Evolutionary conservation across 1,140 invertebrate genomes (phyloP).

Genomic region (Mycetomoellerius zeteki): DNA sequence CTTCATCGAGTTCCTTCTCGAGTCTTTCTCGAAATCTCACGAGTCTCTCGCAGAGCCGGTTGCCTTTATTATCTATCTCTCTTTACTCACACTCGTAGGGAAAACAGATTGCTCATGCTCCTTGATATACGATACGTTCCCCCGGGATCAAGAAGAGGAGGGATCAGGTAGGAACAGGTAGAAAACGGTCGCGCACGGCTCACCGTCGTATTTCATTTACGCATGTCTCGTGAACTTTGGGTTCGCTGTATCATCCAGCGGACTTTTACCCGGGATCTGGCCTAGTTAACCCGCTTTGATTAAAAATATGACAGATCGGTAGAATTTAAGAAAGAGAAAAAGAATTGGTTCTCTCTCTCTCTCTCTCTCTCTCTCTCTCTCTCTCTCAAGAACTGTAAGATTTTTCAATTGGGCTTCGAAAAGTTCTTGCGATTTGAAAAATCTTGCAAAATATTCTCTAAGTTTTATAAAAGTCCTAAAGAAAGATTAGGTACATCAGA

Average conservation of each 20-base stretch:
- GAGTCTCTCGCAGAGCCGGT: neutral
- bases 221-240: conserved; percentile 25
- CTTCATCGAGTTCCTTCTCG: neutral
- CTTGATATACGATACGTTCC: neutral
- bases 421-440: neutral
- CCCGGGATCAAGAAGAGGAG: neutral
- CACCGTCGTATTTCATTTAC: conserved; percentile 52
- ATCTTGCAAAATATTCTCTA: neutral
- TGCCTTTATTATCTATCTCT: conserved; percentile 40
- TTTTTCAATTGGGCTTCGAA: neutral
- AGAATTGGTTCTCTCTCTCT: neutral
- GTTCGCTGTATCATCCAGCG: conserved; percentile 21
- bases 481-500: conserved; percentile 18
- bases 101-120: conserved; percentile 37
- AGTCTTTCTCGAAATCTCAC: conserved; percentile 13
- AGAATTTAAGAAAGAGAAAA: neutral
- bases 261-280: conserved; percentile 42
- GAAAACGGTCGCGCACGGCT: neutral
- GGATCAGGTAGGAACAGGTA: conserved; percentile 42
- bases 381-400: neutral
- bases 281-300: conserved; percentile 46
- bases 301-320: neutral
- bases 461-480: conserved; percentile 4
- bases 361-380: neutral
- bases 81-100: neutral